These are phyloP conservation scores for Limnodromus scolopaceus DNA, from an alignment of 2,797 vertebrate species.

Conservation along the genomic window DNA sequence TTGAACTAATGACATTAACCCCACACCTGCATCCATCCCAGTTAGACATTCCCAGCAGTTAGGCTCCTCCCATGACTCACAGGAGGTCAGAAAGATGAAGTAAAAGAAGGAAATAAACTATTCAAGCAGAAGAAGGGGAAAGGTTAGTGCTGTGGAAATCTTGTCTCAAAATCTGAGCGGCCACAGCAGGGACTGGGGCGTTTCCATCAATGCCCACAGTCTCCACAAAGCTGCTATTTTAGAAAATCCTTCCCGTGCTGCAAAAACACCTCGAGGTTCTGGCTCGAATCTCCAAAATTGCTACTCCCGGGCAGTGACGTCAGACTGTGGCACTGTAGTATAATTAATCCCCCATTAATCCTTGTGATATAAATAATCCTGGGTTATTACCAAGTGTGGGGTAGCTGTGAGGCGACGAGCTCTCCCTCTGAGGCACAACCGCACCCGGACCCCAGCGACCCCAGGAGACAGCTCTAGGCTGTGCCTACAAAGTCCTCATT, in stretches of 20 bases:
- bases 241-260: not conserved
- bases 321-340: conserved; percentile 6
- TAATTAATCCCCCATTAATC: conserved; percentile 47
- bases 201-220: not conserved
- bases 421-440: not conserved
- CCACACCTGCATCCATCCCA: not conserved
- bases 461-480: not conserved
- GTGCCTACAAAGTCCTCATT: not conserved
- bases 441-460: not conserved
- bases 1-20: not conserved
- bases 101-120: not conserved
- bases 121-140: not conserved
- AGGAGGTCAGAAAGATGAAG: not conserved
- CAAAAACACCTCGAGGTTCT: conserved; percentile 53
- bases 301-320: not conserved
- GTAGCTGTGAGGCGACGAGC: not conserved
- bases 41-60: not conserved
- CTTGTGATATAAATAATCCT: conserved; percentile 39
- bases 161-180: not conserved
- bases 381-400: not conserved
- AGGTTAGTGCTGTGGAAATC: not conserved
- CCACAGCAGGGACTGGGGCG: not conserved
- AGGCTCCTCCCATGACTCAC: not conserved
- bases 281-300: not conserved
- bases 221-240: conserved; percentile 35